These are phyloP conservation scores for Malurus melanocephalus DNA, from an alignment of 2,113 vertebrate species.

Conservation along the genomic window DNA sequence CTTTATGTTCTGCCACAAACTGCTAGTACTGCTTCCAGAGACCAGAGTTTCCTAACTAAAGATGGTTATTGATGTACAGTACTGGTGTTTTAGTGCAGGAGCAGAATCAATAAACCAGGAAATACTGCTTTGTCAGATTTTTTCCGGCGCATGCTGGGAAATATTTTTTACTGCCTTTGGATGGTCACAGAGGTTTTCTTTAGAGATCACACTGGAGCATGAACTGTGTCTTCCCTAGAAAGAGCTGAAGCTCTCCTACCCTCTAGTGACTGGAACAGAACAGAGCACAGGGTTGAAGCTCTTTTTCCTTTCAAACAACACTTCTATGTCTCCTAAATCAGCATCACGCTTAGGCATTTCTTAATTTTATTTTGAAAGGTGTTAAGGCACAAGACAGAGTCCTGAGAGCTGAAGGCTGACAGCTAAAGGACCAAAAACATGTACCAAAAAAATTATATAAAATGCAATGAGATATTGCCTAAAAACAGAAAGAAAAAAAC, in stretches of 20 bases:
- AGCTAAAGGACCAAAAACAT: background rate
- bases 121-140: constrained; percentile 84
- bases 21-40: constrained; percentile 71
- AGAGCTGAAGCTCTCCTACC: constrained; percentile 74
- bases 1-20: constrained; percentile 79
- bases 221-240: constrained; percentile 20
- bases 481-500: background rate
- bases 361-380: constrained; percentile 8
- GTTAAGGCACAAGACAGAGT: background rate
- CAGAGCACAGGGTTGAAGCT: constrained; percentile 52
- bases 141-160: constrained; percentile 72
- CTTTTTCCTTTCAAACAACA: background rate
- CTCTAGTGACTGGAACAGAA: constrained; percentile 75
- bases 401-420: background rate
- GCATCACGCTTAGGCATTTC: background rate
- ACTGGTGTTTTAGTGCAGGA: constrained; percentile 77
- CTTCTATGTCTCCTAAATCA: background rate
- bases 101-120: constrained; percentile 83
- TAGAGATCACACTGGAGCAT: constrained; percentile 40
- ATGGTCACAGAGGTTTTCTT: constrained; percentile 67
- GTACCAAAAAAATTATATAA: background rate
- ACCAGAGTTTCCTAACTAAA: constrained; percentile 80
- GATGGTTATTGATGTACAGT: constrained; percentile 83
- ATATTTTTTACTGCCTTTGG: constrained; percentile 72
- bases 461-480: background rate